Percentiles rank a stretch among this genome's conserved stretches.
Conservation (phyloP, 2,797 vertebrate species). For the Siniperca obscura region DNA sequence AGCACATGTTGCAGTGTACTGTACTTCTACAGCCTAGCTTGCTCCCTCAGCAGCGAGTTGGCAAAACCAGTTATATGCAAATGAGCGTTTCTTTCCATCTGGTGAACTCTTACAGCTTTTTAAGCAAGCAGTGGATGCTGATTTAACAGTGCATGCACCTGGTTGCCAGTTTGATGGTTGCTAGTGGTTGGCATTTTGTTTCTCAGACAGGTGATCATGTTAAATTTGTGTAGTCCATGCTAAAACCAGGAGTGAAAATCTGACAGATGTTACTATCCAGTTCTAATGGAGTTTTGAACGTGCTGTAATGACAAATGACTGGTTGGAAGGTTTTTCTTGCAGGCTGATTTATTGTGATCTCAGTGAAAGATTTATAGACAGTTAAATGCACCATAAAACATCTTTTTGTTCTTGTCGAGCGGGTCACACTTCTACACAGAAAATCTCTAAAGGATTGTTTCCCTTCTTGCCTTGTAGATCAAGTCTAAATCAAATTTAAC, state of each 20-base stretch:
- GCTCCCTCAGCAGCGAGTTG: not conserved
- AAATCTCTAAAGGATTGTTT: conserved; percentile 25
- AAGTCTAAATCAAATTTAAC: conserved; percentile 59
- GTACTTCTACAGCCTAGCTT: conserved; percentile 5
- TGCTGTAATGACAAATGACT: conserved; percentile 20
- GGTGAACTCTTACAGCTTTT: conserved; percentile 35
- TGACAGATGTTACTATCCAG: not conserved
- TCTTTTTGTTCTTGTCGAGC: conserved; percentile 30
- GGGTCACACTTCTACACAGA: conserved; percentile 12
- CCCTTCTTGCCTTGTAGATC: conserved; percentile 26
- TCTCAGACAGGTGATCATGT: conserved; percentile 6
- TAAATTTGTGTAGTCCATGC: conserved; percentile 2
- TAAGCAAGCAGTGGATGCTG: not conserved
- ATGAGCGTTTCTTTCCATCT: conserved; percentile 14
- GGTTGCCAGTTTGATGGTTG: not conserved
- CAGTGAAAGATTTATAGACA: conserved; percentile 36
- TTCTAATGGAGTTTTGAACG: not conserved
- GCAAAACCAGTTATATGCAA: conserved; percentile 42
- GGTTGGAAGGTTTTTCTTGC: not conserved
- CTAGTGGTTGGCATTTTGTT: not conserved
- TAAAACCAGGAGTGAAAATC: too few relatives aligned
- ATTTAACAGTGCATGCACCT: not conserved
- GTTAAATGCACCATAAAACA: conserved; percentile 26
- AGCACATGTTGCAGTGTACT: conserved; percentile 6
- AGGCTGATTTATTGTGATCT: conserved; percentile 30